Evolutionary conservation across 1,140 invertebrate species (phyloP), one percentile per base, ranked within the genome.

Genomic region (Drosophila fuyamai): DNA sequence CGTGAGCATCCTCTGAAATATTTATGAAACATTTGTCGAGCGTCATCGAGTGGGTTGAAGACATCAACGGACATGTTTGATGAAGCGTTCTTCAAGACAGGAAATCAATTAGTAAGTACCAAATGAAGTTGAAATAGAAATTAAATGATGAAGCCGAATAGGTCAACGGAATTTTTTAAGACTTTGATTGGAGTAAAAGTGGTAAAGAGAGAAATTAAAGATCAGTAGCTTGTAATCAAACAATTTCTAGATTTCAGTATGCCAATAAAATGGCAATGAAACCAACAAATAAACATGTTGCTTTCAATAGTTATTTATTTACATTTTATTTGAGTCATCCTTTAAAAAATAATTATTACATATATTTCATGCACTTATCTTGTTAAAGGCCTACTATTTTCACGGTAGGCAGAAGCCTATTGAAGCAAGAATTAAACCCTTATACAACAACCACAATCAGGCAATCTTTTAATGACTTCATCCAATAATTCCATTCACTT

Each of bases 21-120:
- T 86, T 76, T 71, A 71, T 62, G 61, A 65, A 88, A 65, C 78
- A 84, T 72, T 81, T 81, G 77, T 78, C 35, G 61, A 77, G 48
- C 54, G 59, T 59, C 50, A 13, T 55, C 38, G 53, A 68, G 29
- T 68, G 56, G 36, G 46, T 47, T 81, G 36, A 27, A 47, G 32
- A 44, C 53, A 40, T 44, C 47, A 59, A n/a, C 51, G 59, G 66
- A 77, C 66, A 56, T 81, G 78, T 59, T 58, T 53, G 51, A 41
- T 53, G 35, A 16, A 55, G 71, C 56, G 18, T 47, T 56, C 36
- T 41, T 29, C 14, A 48, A 46, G 53, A 67, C 65, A 76, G 63
- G 70, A 83, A 84, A 79, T 76, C 71, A 61, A 79, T 83, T 58
- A 70, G 50, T 56, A 62, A 38, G 32, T 43, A 41, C 44, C 44